These are phyloP conservation scores for Corythornis leucogaster DNA, from an alignment of 2,797 vertebrate species.

Conservation along the genomic window DNA sequence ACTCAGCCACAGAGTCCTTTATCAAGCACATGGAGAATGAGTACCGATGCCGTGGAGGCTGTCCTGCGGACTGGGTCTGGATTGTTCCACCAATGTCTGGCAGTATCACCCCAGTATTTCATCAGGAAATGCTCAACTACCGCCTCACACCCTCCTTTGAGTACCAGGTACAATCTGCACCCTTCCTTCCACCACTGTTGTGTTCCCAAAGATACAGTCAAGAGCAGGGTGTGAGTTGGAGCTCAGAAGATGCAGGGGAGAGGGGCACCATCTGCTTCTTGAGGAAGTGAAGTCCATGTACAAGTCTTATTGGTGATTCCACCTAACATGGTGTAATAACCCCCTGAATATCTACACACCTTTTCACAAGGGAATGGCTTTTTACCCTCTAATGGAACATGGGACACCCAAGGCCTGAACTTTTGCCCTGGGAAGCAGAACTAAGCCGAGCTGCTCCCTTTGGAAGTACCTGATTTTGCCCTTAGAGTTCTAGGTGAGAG, in stretches of 20 bases:
- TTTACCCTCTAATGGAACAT: rapidly evolving
- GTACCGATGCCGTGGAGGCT: constrained; percentile 92
- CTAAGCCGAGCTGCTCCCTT: background rate
- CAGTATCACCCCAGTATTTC: constrained; percentile 97
- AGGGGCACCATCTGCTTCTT: background rate
- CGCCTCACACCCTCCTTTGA: constrained; percentile 96
- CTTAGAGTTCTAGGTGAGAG: background rate
- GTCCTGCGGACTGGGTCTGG: constrained; percentile 98
- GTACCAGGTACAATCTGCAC: constrained; percentile 87
- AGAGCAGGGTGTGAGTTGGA: background rate
- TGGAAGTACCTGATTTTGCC: background rate
- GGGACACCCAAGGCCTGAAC: background rate
- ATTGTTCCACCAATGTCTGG: constrained; percentile 99
- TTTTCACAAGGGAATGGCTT: background rate
- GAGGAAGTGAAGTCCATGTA: background rate
- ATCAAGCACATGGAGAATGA: constrained; percentile 99
- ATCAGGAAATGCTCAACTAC: constrained; percentile 99
- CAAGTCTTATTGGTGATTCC: rapidly evolving
- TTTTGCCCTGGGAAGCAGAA: background rate
- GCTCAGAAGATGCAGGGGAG: background rate
- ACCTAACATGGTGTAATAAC: rapidly evolving
- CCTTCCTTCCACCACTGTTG: background rate
- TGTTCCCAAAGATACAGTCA: background rate
- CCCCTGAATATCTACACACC: background rate
- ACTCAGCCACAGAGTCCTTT: constrained; percentile 97